Evolutionary conservation across 1,140 invertebrate genomes (phyloP).

Genomic region (Formica exsecta): DNA sequence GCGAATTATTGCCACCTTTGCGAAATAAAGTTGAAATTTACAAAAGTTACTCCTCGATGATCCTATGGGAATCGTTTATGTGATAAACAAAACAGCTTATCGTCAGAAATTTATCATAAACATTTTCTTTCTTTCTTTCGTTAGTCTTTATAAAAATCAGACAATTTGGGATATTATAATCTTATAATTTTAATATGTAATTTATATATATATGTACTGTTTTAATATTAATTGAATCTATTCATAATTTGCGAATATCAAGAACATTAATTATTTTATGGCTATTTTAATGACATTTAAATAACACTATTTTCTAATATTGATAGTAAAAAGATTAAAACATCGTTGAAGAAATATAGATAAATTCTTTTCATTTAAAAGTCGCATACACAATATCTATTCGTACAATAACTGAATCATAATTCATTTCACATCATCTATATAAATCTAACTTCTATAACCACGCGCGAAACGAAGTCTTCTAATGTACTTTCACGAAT

Average conservation of each 20-base stretch:
- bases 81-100: neutral
- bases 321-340: slow-evolving; percentile 50
- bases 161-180: neutral
- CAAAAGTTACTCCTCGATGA: neutral
- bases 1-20: slow-evolving; percentile 70
- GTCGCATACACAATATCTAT: slow-evolving; percentile 17
- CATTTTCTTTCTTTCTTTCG: neutral
- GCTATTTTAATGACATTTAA: slow-evolving; percentile 32
- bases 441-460: slow-evolving; percentile 45
- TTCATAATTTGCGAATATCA: slow-evolving; percentile 26
- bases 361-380: slow-evolving; percentile 22
- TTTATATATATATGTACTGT: no score
- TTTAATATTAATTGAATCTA: no score
- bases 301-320: neutral
- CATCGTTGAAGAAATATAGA: slow-evolving; percentile 44
- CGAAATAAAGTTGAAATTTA: slow-evolving; percentile 62
- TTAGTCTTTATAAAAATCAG: neutral
- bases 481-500: slow-evolving; percentile 50
- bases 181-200: neutral
- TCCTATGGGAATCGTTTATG: neutral
- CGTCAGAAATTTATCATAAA: neutral
- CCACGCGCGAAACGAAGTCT: slow-evolving; percentile 31
- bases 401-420: slow-evolving; percentile 48
- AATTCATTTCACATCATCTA: slow-evolving; percentile 49
- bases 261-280: slow-evolving; percentile 8